Base-by-base conservation (phyloP, 2,113 vertebrate species). In the Morone saxatilis region DNA sequence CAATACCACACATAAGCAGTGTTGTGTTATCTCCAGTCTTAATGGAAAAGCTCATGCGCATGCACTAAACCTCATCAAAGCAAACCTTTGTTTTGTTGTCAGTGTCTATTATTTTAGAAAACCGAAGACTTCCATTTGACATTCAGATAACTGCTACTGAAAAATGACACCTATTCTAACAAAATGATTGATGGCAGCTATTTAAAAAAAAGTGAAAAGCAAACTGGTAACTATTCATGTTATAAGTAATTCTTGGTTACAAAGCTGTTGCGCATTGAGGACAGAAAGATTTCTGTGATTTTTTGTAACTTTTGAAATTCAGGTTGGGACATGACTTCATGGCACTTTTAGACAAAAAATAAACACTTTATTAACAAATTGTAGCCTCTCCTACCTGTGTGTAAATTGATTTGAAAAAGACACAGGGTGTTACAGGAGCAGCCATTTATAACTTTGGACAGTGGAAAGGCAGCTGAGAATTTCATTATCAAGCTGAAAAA, bases 401-500 rank as follows among this genome's bases (percentile, higher is more conserved):
- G 25, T 22, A 25, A 76, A 76, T 16, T 54, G 51, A 36, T 70
- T 71, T 78, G 76, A 68, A 65, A 61, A 71, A 48, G 59, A 74
- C 31, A 48, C 45, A 25, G 51, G 43, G 8, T 19, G 83, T 69
- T 12, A 38, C 5, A 20, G 38, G 51, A 75, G 51, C 45, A 76
- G 69, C 22, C 31, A n/a, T 57, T 72, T 81, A 17, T 66, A 59
- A 25, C 51, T 78, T 25, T 51, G 63, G 3, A 45, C 31, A 54
- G 10, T 3, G 47, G n/a, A 20, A 47, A 47, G 41, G 69, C 50
- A 2, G 77, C 63, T n/a, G 50, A 50, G 69, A 40, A 25, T 76
- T 85, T 83, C 68, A 75, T 74, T 71, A 80, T 25, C 11, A 57
- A 83, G 60, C 63, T 59, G 68, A 79, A 25, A 45, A 74, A 67